Conservation (phyloP, 2,888 invertebrate species). For the Lomographa bimaculata region DNA sequence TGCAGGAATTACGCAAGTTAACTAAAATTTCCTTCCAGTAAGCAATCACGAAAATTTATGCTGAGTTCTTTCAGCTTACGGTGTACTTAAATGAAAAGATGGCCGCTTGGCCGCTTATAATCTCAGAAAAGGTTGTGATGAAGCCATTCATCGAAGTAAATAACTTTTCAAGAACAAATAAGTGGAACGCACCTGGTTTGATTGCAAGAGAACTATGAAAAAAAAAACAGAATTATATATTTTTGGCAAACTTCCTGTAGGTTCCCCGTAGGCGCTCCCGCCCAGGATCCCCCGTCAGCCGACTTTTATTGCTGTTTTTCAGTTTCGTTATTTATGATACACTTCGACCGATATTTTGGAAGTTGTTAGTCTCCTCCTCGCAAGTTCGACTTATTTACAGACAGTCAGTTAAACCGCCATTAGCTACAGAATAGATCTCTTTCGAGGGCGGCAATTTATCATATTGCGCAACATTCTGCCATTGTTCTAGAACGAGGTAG, state of each 20-base stretch:
- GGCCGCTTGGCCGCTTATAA: too few species aligned
- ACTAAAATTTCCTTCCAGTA: too few species aligned
- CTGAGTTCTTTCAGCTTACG: too few species aligned
- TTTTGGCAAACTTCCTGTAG: not conserved
- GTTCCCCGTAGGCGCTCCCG: slow-evolving; percentile 1
- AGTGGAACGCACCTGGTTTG: slow-evolving; percentile 16
- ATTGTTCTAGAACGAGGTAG: slow-evolving; percentile 8
- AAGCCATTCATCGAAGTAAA: slow-evolving; percentile 20
- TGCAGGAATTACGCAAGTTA: too few species aligned
- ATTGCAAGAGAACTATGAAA: slow-evolving; percentile 6
- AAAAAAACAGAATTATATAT: too few species aligned
- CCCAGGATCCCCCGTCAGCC: not conserved
- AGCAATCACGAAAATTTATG: too few species aligned
- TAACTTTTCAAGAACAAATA: slow-evolving; percentile 17
- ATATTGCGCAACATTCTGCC: slow-evolving; percentile 7
- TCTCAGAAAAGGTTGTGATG: too few species aligned
- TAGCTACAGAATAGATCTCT: slow-evolving; percentile 10
- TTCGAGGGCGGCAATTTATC: slow-evolving; percentile 8
- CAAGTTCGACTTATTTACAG: slow-evolving; percentile 18
- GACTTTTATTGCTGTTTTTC: slow-evolving; percentile 24
- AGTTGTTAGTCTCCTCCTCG: slow-evolving; percentile 15
- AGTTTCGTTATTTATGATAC: slow-evolving; percentile 28
- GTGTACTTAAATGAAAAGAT: too few species aligned
- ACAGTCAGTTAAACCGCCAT: slow-evolving; percentile 22
- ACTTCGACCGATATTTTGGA: slow-evolving; percentile 14